Evolutionary conservation across 2,113 vertebrate species (phyloP).

Genomic region (Ammodytes marinus): DNA sequence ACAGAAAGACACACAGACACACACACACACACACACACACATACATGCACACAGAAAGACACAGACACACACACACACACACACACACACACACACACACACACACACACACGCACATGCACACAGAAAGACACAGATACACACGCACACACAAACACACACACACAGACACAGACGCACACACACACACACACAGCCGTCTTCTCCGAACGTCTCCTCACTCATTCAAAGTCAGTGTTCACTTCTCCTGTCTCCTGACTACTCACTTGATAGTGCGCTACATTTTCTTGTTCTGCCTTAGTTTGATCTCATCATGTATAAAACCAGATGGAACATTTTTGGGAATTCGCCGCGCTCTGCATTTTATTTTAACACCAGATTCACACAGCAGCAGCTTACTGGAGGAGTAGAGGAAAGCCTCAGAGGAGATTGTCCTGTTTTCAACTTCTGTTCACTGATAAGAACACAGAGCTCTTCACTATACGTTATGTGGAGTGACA

Average conservation of each 20-base stretch:
- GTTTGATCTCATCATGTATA: conserved; percentile 44
- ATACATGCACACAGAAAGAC: too few species aligned
- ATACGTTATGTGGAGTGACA: not conserved
- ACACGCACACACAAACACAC: too few species aligned
- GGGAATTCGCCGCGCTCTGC: not conserved
- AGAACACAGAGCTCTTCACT: not conserved
- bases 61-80: too few species aligned
- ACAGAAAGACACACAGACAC: too few species aligned
- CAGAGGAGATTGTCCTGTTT: not conserved
- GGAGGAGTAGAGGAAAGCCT: not conserved
- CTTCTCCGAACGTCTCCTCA: not conserved
- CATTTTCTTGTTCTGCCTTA: not conserved
- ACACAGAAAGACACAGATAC: too few species aligned
- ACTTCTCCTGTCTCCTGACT: conserved; percentile 14
- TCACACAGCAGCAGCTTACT: too few species aligned
- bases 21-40: too few species aligned
- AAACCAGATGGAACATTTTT: conserved; percentile 20
- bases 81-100: too few species aligned
- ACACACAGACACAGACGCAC: too few species aligned
- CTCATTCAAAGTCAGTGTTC: conserved; percentile 33
- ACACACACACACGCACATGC: too few species aligned
- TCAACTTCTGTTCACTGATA: not conserved
- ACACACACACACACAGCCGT: conserved; percentile 1
- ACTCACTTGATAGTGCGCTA: conserved; percentile 3
- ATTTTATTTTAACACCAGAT: not conserved